phyloP scores from a whole-genome alignment of 2,797 vertebrate genomes.

The Tokudaia muenninki region DNA sequence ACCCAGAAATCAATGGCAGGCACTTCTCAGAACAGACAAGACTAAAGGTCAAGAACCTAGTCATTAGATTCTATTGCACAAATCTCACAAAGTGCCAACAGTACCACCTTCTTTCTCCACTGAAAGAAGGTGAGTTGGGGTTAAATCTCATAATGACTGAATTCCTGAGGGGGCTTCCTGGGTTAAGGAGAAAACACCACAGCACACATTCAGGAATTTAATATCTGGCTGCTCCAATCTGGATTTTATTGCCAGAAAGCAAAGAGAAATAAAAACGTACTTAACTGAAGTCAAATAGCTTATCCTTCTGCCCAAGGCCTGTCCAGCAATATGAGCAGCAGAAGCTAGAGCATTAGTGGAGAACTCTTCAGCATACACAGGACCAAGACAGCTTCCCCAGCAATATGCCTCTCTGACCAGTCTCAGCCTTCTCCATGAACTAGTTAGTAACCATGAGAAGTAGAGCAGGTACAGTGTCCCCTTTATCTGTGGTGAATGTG shows the following conservation, averaged over 20 bases:
- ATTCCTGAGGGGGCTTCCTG: not conserved
- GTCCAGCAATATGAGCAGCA: not conserved
- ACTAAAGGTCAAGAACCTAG: slow-evolving; percentile 56
- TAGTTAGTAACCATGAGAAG: not conserved
- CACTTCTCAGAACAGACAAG: slow-evolving; percentile 47
- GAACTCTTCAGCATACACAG: not conserved
- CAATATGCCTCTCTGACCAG: not conserved
- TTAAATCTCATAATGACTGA: not conserved
- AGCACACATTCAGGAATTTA: not conserved
- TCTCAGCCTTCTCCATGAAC: not conserved
- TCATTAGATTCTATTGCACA: not conserved
- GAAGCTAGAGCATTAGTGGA: not conserved
- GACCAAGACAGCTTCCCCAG: not conserved
- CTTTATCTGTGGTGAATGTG: not conserved
- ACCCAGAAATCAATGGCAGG: slow-evolving; percentile 65
- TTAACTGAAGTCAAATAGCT: not conserved
- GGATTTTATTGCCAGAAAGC: not conserved
- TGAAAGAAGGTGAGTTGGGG: not conserved
- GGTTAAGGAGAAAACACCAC: not conserved
- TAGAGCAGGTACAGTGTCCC: not conserved
- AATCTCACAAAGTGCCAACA: not conserved
- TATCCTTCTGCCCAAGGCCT: not conserved
- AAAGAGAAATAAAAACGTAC: not conserved
- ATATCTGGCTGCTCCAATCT: not conserved
- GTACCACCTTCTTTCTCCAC: not conserved